Evolutionary conservation across 2,113 vertebrate species (phyloP).

Genomic region (Galemys pyrenaicus): DNA sequence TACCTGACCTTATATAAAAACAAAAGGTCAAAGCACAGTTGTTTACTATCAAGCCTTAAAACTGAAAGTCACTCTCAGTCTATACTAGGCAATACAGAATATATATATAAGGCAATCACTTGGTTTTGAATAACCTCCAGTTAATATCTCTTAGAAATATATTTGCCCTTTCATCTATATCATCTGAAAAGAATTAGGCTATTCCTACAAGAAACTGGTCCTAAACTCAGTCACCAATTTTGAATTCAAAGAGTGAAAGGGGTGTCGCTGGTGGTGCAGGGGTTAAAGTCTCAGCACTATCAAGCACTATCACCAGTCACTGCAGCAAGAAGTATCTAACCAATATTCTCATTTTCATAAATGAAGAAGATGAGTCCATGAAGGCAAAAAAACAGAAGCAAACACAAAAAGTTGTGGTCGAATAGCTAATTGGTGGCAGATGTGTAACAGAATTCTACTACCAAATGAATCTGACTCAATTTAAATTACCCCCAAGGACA

Average conservation of each 20-base stretch:
- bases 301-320: too few relatives aligned
- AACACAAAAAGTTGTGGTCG: background rate
- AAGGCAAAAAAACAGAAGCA: background rate
- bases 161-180: background rate
- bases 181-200: background rate
- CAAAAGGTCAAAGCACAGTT: background rate
- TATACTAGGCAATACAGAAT: background rate
- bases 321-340: background rate
- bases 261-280: too few relatives aligned
- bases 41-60: background rate
- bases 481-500: slow-evolving; percentile 44
- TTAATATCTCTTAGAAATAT: slow-evolving; percentile 28
- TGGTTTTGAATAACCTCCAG: slow-evolving; percentile 18
- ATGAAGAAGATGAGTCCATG: slow-evolving; percentile 26
- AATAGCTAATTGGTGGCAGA: slow-evolving; percentile 19
- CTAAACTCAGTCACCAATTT: slow-evolving; percentile 38
- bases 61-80: background rate
- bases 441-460: background rate
- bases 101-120: background rate
- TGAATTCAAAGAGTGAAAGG: slow-evolving; percentile 9
- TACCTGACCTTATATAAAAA: slow-evolving; percentile 16
- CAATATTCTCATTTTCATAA: slow-evolving; percentile 34
- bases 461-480: slow-evolving; percentile 40
- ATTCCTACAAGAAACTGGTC: slow-evolving; percentile 17
- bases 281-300: too few relatives aligned